These are phyloP conservation scores for Helicorthomorpha holstii DNA, from an alignment of 1,140 invertebrate species.

Conservation along the genomic window DNA sequence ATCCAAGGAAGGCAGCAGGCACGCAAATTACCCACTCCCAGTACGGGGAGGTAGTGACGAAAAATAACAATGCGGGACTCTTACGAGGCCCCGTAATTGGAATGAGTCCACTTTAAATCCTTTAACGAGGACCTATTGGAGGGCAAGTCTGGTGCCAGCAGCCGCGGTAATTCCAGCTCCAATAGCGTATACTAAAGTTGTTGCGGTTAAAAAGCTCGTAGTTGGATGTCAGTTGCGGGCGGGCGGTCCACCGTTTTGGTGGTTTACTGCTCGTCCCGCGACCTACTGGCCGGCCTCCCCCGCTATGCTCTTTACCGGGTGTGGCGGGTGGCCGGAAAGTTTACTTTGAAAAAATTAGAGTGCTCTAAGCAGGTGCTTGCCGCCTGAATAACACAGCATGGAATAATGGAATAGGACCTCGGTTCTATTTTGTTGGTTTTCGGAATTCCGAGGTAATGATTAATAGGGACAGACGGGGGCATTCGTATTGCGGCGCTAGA, in stretches of 20 bases:
- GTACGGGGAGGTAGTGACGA: slow-evolving; percentile 60
- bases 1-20: slow-evolving; percentile 81
- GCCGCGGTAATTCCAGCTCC: slow-evolving; percentile 43
- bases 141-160: slow-evolving; percentile 83
- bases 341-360: slow-evolving; percentile 70
- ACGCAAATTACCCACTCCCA: slow-evolving; percentile 72
- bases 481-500: slow-evolving; percentile 40
- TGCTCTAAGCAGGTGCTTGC: slow-evolving; percentile 54
- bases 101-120: slow-evolving; percentile 80
- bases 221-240: slow-evolving; percentile 23
- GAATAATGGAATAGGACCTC: slow-evolving; percentile 66
- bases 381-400: slow-evolving; percentile 58
- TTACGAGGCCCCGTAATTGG: slow-evolving; percentile 60
- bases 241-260: slow-evolving; percentile 11
- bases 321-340: slow-evolving; percentile 28
- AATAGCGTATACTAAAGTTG: slow-evolving; percentile 31
- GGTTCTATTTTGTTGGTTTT: slow-evolving; percentile 45
- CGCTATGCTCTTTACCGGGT: slow-evolving; percentile 23
- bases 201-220: slow-evolving; percentile 28
- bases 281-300: slow-evolving; percentile 8
- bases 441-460: slow-evolving; percentile 55
- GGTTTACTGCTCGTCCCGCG: slow-evolving; percentile 6
- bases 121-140: slow-evolving; percentile 72
- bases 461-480: slow-evolving; percentile 8
- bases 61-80: slow-evolving; percentile 72